Evolutionary conservation across 1,140 invertebrate species (phyloP).

Genomic region (Lordiphosa mommai): DNA sequence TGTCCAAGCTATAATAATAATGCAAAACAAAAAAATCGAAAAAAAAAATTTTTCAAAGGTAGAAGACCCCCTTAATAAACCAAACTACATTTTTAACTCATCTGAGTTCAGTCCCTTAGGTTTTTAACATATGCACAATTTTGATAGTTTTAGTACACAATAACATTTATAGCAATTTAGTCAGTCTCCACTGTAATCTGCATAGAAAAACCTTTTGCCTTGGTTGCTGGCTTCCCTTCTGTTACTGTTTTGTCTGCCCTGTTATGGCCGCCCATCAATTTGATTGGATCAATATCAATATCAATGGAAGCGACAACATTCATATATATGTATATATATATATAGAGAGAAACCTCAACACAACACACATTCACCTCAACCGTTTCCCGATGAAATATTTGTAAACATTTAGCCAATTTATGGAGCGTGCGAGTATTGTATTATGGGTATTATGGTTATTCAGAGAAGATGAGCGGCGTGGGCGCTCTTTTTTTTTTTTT

Average conservation of each 20-base stretch:
- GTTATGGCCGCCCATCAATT: conserved; percentile 68
- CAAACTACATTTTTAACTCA: too few species aligned
- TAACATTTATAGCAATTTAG: too few species aligned
- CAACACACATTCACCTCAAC: conserved; percentile 20
- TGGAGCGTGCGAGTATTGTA: conserved; percentile 54
- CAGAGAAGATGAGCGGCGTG: conserved; percentile 8
- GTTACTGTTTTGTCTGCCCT: conserved; percentile 35
- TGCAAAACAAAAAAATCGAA: too few species aligned
- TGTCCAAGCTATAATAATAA: too few species aligned
- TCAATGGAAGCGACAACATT: conserved; percentile 56
- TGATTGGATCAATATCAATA: conserved; percentile 62
- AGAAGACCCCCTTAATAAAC: too few species aligned
- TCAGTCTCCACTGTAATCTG: conserved; percentile 33
- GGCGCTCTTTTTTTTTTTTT: too few species aligned
- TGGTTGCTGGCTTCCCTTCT: background rate
- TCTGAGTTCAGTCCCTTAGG: too few species aligned
- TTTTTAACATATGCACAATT: too few species aligned
- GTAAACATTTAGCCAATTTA: conserved; percentile 75
- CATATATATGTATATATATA: conserved; percentile 1
- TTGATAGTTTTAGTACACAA: too few species aligned
- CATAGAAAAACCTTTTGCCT: conserved; percentile 51
- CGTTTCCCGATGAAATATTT: conserved; percentile 61
- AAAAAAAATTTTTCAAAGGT: too few species aligned
- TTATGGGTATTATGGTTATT: conserved; percentile 33
- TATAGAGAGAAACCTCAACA: conserved; percentile 6